Evolutionary conservation across 2,113 vertebrate genomes (phyloP), one percentile per base, ranked within the genome.

Genomic region (Origma solitaria): DNA sequence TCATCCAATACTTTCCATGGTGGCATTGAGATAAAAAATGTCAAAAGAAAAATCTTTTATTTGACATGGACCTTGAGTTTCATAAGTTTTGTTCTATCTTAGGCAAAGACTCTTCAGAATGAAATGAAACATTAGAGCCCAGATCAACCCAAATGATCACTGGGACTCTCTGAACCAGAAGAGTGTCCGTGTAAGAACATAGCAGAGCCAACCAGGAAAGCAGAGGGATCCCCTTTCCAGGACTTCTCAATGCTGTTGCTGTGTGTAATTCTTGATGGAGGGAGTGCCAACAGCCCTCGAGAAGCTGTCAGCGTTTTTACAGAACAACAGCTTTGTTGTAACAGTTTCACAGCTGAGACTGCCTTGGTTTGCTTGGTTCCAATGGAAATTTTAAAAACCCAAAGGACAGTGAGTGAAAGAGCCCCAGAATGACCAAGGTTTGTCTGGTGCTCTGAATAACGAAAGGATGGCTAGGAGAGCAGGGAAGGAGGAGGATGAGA

Each of bases 1-100:
- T 98, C 86, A 95, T 87, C 86, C 94, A 90, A 57, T 64, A 76
- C 92, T 92, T 96, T 95, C 53, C 37, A 56, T 30, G 54, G 81
- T 71, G 40, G 44, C 87, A 81, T 3, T n/a, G 71, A 95, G 83
- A 84, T 80, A 88, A 96, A 95, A 80, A 61, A 58, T 9, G 21
- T 92, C 92, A 82, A 53, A 95, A 64, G 77, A 64, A 92, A 94
- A 91, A 50, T 38, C 86, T 94, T 78, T 33, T 78, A 70, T 88
- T 79, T 85, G 57, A 69, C 38, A n/a, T 15, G 73, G 86, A 78
- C 94, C 87, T 90, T 86, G 93, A 94, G 92, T 82, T 81, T 79
- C 3, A 0, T 42, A 90, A 80, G 72, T 94, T 95, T 94, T 84
- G 56, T 62, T 94, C 65, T 20, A 78, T 85, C 90, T 90, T 65